Evolutionary conservation across 2,797 vertebrate species (phyloP), one percentile per base, ranked within the genome.

Genomic region (Acanthiza pusilla): DNA sequence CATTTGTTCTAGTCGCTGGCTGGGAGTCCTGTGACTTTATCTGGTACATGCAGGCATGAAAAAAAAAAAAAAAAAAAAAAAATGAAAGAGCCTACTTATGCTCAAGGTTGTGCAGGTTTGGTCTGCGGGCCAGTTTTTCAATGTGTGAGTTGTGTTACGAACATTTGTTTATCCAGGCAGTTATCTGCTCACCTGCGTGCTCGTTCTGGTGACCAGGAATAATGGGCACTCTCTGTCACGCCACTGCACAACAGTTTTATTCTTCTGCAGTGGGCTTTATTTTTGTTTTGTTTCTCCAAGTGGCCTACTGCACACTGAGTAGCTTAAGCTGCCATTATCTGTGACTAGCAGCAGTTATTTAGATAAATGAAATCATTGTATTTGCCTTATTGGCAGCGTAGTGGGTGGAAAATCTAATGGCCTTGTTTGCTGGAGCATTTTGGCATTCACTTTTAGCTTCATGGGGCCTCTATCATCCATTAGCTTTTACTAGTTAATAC

Each of bases 271-370:
- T 0, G 13, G n/a, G 61, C 27, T 81, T 82, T 51, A 5, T 40
- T 89, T 89, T 65, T 78, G 50, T 60, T 90, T 78, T 65, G 20
- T 61, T 89, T 50, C 87, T 88, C 45, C 68, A 75, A 80, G 72
- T 91, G 58, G 43, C 54, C 89, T 74, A 3, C 72, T 94, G 74
- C 77, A 86, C 85, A 82, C 53, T 30, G 76, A 88, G 70, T 74
- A 77, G 75, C 50, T 95, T 89, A 91, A 88, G 58, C 81, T 92
- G 82, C 81, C 50, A 62, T 94, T 93, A 83, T 87, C 79, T 85
- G 36, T 80, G 68, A 95, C 67, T 43, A 85, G 50, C 75, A 83
- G 65, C 58, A 55, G 57, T 62, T 90, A 77, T 81, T 77, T 65
- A 90, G 73, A 76, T 77, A 88, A 90, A 78, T 86, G 11, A 92